Base-by-base conservation (phyloP, 1,140 invertebrate genomes). In the Agrypnia vestita region DNA sequence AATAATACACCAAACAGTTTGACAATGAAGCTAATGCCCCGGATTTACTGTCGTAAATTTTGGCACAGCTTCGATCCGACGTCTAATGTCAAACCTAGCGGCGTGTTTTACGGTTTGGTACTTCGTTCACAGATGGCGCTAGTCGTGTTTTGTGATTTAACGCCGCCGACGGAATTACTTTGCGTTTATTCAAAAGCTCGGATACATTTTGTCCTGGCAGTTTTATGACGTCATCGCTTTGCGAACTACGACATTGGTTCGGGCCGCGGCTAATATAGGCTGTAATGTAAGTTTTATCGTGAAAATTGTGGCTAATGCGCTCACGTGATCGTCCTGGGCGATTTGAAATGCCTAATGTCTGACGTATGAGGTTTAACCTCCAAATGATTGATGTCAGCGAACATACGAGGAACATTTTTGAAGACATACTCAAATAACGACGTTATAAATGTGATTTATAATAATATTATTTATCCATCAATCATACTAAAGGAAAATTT, bases 131-230 rank as follows among this genome's bases (percentile, higher is more conserved):
- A 71, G 67, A 71, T 71, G 67, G 67, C 47, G 67, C 15, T 51
- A 71, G 67, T 71, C 67, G 25, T 71, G 67, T 71, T 71, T 71
- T 71, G 67, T 71, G 67, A 71, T 71, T 71, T 71, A 71, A 71
- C 21, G 67, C 19, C 46, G 46, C 46, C 47, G 19, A 53, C 44
- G 46, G 67, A 25, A 71, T 71, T 71, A 71, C 19, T 71, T 71
- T 21, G 9, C 67, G 44, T 46, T 49, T 51, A 71, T 71, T 51
- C 67, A 71, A 69, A 51, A 47, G 46, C 46, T 25, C 47, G 46
- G 44, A 49, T 71, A 49, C 67, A 71, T 71, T 71, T 71, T 71
- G 67, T 49, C 15, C 4, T 13, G 67, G 19, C 44, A 71, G 67
- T 71, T 71, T 71, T 71, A 71, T 71, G 10, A 21, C 67, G 46